Percentiles rank a stretch among this genome's conserved stretches.
These are phyloP conservation scores for Peromyscus aztecus DNA, from an alignment of 2,797 vertebrate species.

Conservation along the genomic window DNA sequence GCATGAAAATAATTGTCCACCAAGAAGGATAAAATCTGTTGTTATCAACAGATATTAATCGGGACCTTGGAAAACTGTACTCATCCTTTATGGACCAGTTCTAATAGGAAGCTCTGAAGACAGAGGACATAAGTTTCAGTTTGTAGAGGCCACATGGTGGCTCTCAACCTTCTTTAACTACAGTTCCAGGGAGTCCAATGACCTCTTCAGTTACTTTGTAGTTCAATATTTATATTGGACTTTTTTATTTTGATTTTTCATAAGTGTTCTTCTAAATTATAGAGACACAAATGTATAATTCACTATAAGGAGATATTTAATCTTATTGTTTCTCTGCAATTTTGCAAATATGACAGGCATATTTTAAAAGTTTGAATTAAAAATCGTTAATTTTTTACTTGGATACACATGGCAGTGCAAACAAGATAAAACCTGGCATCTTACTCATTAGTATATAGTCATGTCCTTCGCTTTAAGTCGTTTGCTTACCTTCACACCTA, in stretches of 20 bases:
- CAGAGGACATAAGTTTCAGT: background rate
- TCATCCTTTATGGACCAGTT: background rate
- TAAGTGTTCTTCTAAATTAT: background rate
- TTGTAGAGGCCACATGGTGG: background rate
- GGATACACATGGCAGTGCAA: background rate
- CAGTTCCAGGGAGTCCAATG: background rate
- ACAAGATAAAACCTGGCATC: too few species aligned
- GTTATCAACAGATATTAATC: background rate
- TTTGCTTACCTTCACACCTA: background rate
- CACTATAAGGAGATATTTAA: background rate
- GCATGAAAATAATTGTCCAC: background rate
- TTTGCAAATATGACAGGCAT: background rate
- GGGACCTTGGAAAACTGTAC: background rate
- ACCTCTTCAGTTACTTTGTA: background rate
- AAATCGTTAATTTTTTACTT: background rate
- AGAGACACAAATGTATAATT: background rate
- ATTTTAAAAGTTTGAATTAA: background rate
- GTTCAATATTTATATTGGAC: background rate
- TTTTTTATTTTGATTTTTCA: background rate
- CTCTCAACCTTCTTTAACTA: background rate
- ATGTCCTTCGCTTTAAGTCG: too few species aligned
- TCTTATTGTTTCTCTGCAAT: background rate
- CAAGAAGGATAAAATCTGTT: background rate
- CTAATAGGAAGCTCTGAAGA: background rate
- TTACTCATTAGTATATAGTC: background rate